Percentiles rank a stretch among this genome's conserved stretches.
Conservation (phyloP, 2,888 invertebrate species). For the Arctia plantaginis region DNA sequence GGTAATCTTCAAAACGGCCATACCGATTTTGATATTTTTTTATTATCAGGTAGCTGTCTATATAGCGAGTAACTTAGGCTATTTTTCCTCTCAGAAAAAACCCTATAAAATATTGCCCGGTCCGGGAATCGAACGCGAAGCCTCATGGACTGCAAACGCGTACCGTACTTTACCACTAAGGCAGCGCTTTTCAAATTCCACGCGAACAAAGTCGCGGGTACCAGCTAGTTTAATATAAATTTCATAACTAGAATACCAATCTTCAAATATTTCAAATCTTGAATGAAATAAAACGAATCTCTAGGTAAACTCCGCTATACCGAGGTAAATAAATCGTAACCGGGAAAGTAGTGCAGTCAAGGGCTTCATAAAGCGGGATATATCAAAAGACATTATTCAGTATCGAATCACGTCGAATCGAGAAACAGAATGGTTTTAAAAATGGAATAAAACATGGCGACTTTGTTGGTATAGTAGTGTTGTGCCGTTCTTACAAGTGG, state of each 20-base stretch:
- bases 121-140: no score
- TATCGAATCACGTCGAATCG: conserved; percentile 57
- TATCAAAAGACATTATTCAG: conserved; percentile 71
- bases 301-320: conserved; percentile 49
- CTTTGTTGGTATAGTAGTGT: conserved; percentile 28
- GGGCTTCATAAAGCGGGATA: conserved; percentile 64
- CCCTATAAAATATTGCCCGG: no score
- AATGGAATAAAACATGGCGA: conserved; percentile 57
- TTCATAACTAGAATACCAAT: conserved; percentile 31
- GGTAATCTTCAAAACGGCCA: no score
- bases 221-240: no score
- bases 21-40: no score
- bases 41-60: no score
- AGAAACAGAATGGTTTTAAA: conserved; percentile 53
- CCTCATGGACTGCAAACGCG: no score
- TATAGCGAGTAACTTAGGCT: no score
- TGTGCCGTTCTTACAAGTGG: conserved; percentile 42
- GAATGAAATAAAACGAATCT: conserved; percentile 49
- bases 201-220: no score
- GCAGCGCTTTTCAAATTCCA: no score
- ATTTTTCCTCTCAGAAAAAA: no score
- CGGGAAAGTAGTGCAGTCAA: conserved; percentile 58
- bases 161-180: no score
- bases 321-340: conserved; percentile 68
- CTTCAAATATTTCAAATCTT: conserved; percentile 42